phyloP scores from a whole-genome alignment of 92 coral and sea anemone species.

The Zoanthus sociatus region DNA sequence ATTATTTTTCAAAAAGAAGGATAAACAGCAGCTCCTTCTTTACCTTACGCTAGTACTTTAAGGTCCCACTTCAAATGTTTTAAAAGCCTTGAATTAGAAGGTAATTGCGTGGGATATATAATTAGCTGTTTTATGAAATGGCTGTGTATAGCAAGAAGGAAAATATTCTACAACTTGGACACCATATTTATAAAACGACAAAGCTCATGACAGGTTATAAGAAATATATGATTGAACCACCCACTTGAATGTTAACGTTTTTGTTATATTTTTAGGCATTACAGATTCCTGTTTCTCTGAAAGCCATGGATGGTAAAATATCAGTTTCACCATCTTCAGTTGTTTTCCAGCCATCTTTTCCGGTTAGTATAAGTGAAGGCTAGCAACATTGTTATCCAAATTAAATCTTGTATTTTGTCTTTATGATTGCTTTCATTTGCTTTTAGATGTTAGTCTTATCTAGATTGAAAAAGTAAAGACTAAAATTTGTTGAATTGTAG shows the following conservation, averaged over 20 bases:
- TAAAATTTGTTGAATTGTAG: conserved; percentile 54
- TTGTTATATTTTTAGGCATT: conserved; percentile 61
- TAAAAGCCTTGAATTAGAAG: too few species aligned
- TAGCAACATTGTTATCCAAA: background rate
- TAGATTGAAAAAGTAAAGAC: background rate
- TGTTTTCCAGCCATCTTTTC: conserved; percentile 86
- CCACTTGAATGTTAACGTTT: background rate
- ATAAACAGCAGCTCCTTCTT: too few species aligned
- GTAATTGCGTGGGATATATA: too few species aligned
- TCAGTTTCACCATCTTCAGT: conserved; percentile 73
- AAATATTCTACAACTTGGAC: too few species aligned
- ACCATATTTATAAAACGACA: too few species aligned
- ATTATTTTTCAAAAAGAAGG: too few species aligned
- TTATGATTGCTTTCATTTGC: background rate
- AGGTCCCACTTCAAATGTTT: too few species aligned
- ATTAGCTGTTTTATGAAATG: too few species aligned
- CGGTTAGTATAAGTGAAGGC: conserved; percentile 64
- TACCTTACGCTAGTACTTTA: too few species aligned
- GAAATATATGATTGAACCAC: background rate
- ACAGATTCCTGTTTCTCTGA: conserved; percentile 79
- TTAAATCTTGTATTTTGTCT: background rate
- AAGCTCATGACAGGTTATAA: background rate
- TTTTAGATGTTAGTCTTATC: background rate
- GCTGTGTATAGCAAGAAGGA: too few species aligned
- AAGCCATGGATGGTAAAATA: conserved; percentile 94